phyloP scores from a whole-genome alignment of 2,888 invertebrate genomes.

The Eurois occulta region DNA sequence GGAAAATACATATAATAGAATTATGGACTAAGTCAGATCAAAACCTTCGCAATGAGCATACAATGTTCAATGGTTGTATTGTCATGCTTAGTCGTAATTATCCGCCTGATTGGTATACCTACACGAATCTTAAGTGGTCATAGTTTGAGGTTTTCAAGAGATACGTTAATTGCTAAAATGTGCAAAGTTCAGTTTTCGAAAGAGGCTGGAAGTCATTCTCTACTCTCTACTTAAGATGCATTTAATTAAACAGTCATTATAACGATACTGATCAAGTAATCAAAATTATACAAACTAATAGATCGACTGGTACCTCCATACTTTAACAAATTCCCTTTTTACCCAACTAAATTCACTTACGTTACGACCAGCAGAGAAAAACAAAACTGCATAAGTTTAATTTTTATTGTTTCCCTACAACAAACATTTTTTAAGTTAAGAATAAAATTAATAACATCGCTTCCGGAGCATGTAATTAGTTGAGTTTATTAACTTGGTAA shows the following conservation, averaged over 20 bases:
- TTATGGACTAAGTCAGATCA: not conserved
- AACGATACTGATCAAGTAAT: no score
- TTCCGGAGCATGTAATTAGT: slow-evolving; percentile 40
- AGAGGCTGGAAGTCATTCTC: no score
- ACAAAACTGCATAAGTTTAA: slow-evolving; percentile 18
- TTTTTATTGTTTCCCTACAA: slow-evolving; percentile 7
- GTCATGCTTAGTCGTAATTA: not conserved
- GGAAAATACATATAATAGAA: not conserved
- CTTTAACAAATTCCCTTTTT: no score
- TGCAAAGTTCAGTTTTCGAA: not conserved
- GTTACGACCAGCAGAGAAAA: not conserved
- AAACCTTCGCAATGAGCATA: not conserved
- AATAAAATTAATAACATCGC: slow-evolving; percentile 31
- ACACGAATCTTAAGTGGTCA: not conserved
- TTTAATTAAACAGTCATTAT: no score
- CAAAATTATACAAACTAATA: no score
- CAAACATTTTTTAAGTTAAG: slow-evolving; percentile 7
- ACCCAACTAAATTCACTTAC: not conserved
- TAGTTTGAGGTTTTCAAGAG: not conserved
- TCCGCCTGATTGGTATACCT: no score
- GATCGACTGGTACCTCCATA: no score
- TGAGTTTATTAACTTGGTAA: slow-evolving; percentile 49
- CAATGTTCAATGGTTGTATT: not conserved
- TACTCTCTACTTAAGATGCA: no score
- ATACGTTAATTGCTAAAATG: not conserved